Conservation (phyloP, 1,140 invertebrate genomes). For the Cydia fagiglandana region DNA sequence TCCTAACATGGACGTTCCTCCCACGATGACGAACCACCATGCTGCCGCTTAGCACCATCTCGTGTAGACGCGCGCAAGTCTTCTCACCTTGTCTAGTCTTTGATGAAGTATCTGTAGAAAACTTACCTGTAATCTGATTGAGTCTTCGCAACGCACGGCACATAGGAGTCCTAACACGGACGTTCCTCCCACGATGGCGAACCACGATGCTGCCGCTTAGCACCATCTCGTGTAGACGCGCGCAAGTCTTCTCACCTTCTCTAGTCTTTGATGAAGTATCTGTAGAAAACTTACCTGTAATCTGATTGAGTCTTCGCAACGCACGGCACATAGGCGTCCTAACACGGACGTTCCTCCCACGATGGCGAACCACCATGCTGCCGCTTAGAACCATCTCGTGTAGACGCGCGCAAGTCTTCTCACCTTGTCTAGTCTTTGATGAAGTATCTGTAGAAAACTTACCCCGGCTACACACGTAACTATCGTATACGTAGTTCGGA, state of each 20-base stretch:
- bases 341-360: constrained; percentile 92
- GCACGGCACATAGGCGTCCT: constrained; percentile 96
- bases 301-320: constrained; percentile 90
- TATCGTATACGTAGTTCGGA: no score
- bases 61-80: constrained; percentile 88
- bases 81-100: constrained; percentile 81
- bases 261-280: no score
- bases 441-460: constrained; percentile 43
- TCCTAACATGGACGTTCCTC: constrained; percentile 92
- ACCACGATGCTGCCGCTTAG: constrained; percentile 90
- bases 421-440: constrained; percentile 57
- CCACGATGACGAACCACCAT: constrained; percentile 91
- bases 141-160: constrained; percentile 93
- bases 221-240: constrained; percentile 93
- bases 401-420: constrained; percentile 89
- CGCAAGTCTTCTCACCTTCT: constrained; percentile 84
- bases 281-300: constrained; percentile 80
- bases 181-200: constrained; percentile 90
- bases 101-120: no score
- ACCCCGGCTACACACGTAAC: no score
- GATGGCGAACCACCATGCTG: constrained; percentile 88
- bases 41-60: constrained; percentile 90
- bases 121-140: constrained; percentile 91
- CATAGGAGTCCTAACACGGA: constrained; percentile 93
- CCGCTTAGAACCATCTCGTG: constrained; percentile 92